Conservation (phyloP, 2,888 invertebrate species). For the Salticus scenicus region DNA sequence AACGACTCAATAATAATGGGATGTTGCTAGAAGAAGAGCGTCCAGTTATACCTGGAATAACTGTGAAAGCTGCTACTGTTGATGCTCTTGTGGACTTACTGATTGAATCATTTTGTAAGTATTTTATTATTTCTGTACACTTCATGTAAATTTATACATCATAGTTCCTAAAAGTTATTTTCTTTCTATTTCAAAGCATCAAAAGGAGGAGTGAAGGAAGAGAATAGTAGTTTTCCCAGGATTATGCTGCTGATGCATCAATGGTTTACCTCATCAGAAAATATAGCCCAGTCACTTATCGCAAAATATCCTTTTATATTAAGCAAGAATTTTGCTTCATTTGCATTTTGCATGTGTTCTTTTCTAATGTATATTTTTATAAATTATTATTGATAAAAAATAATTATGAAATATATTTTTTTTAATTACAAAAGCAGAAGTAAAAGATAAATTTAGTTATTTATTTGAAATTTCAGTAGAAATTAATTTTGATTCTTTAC, state of each 20-base stretch:
- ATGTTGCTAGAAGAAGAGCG: constrained; percentile 70
- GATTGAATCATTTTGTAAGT: constrained; percentile 77
- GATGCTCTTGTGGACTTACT: constrained; percentile 76
- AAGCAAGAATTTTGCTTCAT: too few relatives aligned
- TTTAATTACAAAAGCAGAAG: too few relatives aligned
- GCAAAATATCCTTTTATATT: constrained; percentile 71
- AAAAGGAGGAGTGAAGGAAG: constrained; percentile 74
- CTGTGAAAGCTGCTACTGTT: constrained; percentile 74
- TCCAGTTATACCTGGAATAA: constrained; percentile 58
- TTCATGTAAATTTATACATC: too few relatives aligned
- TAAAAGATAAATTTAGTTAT: too few relatives aligned
- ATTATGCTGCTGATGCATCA: constrained; percentile 78
- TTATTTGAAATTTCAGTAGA: too few relatives aligned
- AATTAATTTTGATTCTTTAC: too few relatives aligned
- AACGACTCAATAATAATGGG: constrained; percentile 57
- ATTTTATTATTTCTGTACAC: constrained; percentile 1
- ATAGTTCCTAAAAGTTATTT: too few relatives aligned
- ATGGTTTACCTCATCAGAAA: constrained; percentile 77
- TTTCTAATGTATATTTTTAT: too few relatives aligned
- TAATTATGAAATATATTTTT: too few relatives aligned
- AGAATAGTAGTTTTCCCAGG: constrained; percentile 75
- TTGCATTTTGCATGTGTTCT: too few relatives aligned
- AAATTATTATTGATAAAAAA: too few relatives aligned
- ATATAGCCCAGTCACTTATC: constrained; percentile 76
- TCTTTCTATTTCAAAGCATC: constrained; percentile 74